Conservation (phyloP, 2,113 vertebrate species). For the Hypomesus transpacificus region DNA sequence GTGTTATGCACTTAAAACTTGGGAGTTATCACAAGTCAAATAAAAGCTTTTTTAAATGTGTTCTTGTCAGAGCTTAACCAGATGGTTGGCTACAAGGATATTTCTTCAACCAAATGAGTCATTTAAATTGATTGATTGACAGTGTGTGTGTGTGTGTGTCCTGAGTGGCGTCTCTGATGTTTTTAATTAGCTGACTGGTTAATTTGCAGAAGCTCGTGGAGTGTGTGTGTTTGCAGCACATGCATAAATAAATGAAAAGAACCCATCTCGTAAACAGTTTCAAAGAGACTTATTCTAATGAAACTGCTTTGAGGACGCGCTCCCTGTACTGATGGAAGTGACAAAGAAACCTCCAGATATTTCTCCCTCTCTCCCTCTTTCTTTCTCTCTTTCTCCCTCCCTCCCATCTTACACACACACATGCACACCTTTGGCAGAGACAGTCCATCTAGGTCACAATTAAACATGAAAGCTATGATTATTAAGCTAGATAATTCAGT, state of each 20-base stretch:
- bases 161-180: slow-evolving; percentile 44
- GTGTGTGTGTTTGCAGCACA: background rate
- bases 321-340: slow-evolving; percentile 8
- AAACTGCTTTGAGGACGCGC: slow-evolving; percentile 5
- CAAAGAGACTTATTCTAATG: background rate
- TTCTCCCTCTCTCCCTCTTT: background rate
- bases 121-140: too few species aligned
- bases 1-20: too few species aligned
- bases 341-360: background rate
- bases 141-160: background rate
- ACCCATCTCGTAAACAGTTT: slow-evolving; percentile 23
- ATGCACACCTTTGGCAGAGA: background rate
- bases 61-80: too few species aligned
- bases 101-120: too few species aligned
- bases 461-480: too few species aligned
- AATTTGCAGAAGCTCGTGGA: slow-evolving; percentile 5
- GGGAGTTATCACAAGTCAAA: too few species aligned
- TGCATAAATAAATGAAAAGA: background rate
- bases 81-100: too few species aligned
- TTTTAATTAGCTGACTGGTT: slow-evolving; percentile 59
- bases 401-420: background rate
- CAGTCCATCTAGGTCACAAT: too few species aligned
- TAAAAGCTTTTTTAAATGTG: too few species aligned
- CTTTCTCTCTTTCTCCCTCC: background rate
- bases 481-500: too few species aligned